phyloP scores from a whole-genome alignment of 2,113 vertebrate species.

The Neolamprologus toae region DNA sequence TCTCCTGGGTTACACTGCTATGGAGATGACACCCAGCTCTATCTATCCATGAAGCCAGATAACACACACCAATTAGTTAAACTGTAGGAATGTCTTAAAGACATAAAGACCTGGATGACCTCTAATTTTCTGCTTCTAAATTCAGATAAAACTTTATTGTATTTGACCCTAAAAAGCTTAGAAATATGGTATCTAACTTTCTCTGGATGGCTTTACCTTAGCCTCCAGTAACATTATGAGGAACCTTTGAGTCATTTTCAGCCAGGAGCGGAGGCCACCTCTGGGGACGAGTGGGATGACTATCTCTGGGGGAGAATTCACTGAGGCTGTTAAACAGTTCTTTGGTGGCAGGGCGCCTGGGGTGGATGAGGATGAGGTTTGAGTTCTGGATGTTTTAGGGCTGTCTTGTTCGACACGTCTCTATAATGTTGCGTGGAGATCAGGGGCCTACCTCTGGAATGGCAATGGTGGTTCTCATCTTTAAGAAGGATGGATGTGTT shows the following conservation, averaged over 20 bases:
- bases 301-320: background rate
- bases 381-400: background rate
- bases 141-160: background rate
- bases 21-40: background rate
- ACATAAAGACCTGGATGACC: background rate
- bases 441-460: background rate
- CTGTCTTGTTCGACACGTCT: accelerated
- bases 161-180: background rate
- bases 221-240: background rate
- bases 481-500: background rate
- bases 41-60: background rate
- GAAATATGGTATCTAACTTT: background rate
- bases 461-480: background rate
- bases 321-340: background rate
- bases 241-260: accelerated
- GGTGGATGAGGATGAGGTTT: background rate
- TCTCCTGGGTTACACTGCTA: background rate
- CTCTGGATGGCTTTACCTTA: background rate
- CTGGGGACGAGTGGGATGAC: background rate
- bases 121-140: background rate
- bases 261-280: background rate
- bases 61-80: background rate
- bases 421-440: background rate
- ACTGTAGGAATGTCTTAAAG: background rate
- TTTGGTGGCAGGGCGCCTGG: background rate